Evolutionary conservation across 1,140 invertebrate genomes (phyloP), one percentile per base, ranked within the genome.

Genomic region (Pogonognathellus flavescens): DNA sequence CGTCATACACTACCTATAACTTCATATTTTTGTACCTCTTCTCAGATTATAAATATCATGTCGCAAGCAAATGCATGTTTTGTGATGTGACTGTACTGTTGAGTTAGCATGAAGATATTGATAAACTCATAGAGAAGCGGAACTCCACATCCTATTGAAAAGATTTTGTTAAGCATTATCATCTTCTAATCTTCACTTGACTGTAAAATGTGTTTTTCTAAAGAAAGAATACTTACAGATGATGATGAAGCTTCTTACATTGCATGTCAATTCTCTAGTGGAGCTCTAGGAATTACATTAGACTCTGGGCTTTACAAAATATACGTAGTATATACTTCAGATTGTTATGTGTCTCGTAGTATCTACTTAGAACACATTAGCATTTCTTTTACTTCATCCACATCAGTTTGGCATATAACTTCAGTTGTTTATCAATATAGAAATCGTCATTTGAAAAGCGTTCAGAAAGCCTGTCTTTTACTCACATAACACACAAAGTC

Each of bases 31-130:
- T 76, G n/a, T 76, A 66, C 22, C 25, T 50, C 70, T 41, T 41
- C 31, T 41, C 70, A 76, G 70, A 76, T 76, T 76, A 76, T 76
- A 76, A 41, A 76, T 76, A 76, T 76, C 70, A 76, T 76, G 70
- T 76, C 70, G 70, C 49, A 76, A 76, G 25, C 25, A 22, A 22
- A 31, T 70, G 66, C n/a, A 25, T 66, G 62, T 76, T 25, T 41
- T 76, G 70, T 76, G 70, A 76, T 76, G 70, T 76, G 70, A 76
- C 70, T 76, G 41, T 18, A n/a, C 66, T 72, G 14, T 49, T 50
- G 41, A 49, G 25, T 76, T 76, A 49, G 62, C 62, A 66, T 25
- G 62, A 31, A 76, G 25, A 76, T 76, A 66, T 66, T 66, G 62
- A 66, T 66, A 66, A 62, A 62, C 31, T 41, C 70, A 49, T 7